Base-by-base conservation (phyloP, 2,888 invertebrate species). In the Ephialtes manifestator region DNA sequence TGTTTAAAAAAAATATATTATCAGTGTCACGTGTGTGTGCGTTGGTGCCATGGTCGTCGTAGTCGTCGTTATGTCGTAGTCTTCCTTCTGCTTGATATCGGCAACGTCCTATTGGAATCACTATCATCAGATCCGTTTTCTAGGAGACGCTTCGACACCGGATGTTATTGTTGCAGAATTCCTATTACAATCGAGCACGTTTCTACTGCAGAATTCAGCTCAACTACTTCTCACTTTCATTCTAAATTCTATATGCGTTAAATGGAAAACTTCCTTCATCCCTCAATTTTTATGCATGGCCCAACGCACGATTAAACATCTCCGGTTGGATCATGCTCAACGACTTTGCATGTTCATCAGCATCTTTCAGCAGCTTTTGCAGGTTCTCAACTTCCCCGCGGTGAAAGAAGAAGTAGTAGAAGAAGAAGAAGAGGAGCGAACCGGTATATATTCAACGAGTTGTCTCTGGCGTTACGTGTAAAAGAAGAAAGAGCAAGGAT, bases 101-200 rank as follows among this genome's bases (percentile, higher is more conserved):
- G 48, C 46, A 63, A 60, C 65, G 63, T 82, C 51, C 74, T 7
- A 35, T 7, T 35, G 2, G 7, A 35, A 35, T 35, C 35, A 70
- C 13, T 5, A 20, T 48, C 39, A 63, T 46, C 72, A 43, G n/a
- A 31, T 31, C 4, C 71, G 39, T 31, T 39, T 2, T 35, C 20
- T 39, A 4, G 35, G 35, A 35, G 35, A 35, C 35, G 1, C 7
- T 35, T 35, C 5, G 4, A 35, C 35, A 4, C 86, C 86, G 89
- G 88, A 87, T 86, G 87, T 89, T 90, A 90, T 91, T 91, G 91
- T 91, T 91, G 91, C 89, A 89, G 89, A 90, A 91, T 89, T 90
- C 88, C 89, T 86, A 90, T 91, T 90, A 90, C 89, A 89, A 89
- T 89, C 86, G 70, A 81, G 84, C 15, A 79, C 85, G 71, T 80